Evolutionary conservation across 2,888 invertebrate genomes (phyloP), one percentile per base, ranked within the genome.

Genomic region (Athetis lepigone): DNA sequence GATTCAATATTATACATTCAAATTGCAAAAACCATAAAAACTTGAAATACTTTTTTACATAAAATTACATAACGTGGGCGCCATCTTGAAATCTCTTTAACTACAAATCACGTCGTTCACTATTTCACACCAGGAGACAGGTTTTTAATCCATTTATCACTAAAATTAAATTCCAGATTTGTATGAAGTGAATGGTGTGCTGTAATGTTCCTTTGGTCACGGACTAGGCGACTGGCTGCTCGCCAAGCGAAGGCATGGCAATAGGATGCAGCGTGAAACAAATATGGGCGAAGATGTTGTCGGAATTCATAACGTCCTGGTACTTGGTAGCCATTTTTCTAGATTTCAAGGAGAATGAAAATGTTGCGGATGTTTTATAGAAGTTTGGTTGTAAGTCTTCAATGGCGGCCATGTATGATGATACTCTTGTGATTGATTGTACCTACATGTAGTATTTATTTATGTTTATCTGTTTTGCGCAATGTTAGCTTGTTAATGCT

Each of bases 71-170:
- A 40, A 54, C 37, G 19, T 25, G 19, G n/a, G 7, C 36, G 33
- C 59, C 43, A 57, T 45, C 51, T 70, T 57, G n/a, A 64, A 70
- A 57, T 51, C 25, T 23, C 19, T 68, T 56, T 54, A 59, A 42
- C 57, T 59, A 65, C 60, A 68, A 72, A 70, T 70, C 75, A 80
- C 67, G 59, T 75, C 59, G 13, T 55, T 69, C 70, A 55, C 43
- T 78, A 76, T 81, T 76, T 80, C 66, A 80, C 68, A 65, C 59
- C 25, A 63, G 55, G 36, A 70, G 77, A 74, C 64, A 65, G 70
- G 63, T 78, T 83, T 85, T 84, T 82, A 84, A 86, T 82, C 82
- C 85, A 88, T 88, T 85, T 83, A 84, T 88, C 73, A 75, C 69
- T 70, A 40, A 80, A 76, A 80, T 78, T 71, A 80, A 80, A 78